Percentiles rank a stretch among this genome's conserved stretches.
Conservation (phyloP, 1,140 invertebrate species). For the Bombus vancouverensis region DNA sequence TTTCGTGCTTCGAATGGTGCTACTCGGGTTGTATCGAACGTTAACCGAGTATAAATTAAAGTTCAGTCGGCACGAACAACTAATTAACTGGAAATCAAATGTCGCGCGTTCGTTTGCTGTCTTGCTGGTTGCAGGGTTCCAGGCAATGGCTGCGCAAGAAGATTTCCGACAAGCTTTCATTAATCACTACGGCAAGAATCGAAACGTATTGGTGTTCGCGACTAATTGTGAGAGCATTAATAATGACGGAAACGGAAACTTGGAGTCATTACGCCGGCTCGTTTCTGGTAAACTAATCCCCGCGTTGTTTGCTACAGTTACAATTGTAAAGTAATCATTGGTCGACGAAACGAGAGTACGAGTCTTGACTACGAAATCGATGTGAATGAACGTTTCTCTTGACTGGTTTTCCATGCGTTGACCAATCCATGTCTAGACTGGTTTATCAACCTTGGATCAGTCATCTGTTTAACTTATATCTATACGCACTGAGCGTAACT, state of each 20-base stretch:
- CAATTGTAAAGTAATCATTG: background rate
- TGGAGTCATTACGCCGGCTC: background rate
- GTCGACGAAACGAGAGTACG: background rate
- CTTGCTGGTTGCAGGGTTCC: background rate
- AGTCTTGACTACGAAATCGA: background rate
- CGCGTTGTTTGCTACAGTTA: background rate
- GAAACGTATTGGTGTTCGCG: background rate
- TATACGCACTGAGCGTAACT: too few relatives aligned
- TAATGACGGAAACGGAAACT: slow-evolving; percentile 35
- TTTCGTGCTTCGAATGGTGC: slow-evolving; percentile 9
- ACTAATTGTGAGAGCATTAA: slow-evolving; percentile 36
- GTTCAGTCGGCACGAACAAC: slow-evolving; percentile 3
- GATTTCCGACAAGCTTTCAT: slow-evolving; percentile 36
- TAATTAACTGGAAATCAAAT: slow-evolving; percentile 66
- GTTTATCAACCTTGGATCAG: too few relatives aligned
- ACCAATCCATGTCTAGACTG: too few relatives aligned
- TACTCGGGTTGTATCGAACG: slow-evolving; percentile 11
- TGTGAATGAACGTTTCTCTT: background rate
- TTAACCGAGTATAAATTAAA: slow-evolving; percentile 44
- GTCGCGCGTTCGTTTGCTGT: slow-evolving; percentile 8
- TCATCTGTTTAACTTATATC: too few relatives aligned
- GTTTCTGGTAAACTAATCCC: slow-evolving; percentile 17
- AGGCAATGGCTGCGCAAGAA: slow-evolving; percentile 1
- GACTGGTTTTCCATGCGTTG: too few relatives aligned
- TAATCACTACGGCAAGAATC: slow-evolving; percentile 44